Conservation (phyloP, 2,888 invertebrate species). For the Rhagonycha fulva region DNA sequence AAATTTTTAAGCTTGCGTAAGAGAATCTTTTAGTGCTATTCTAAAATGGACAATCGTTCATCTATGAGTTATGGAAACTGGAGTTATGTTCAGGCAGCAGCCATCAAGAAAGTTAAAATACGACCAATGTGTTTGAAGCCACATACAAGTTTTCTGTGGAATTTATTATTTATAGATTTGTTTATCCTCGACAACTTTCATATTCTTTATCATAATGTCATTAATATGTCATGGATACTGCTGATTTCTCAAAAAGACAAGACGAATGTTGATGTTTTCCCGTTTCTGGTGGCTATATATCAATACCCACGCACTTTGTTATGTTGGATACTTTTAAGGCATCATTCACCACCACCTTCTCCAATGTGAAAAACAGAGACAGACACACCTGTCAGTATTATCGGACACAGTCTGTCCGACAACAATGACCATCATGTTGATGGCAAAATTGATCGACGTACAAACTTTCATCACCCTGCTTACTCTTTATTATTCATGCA, state of each 20-base stretch:
- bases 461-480: not conserved
- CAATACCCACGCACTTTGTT: slow-evolving; percentile 48
- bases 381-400: slow-evolving; percentile 39
- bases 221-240: slow-evolving; percentile 53
- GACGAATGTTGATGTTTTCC: slow-evolving; percentile 54
- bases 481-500: not conserved
- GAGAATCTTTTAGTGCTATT: slow-evolving; percentile 17
- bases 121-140: slow-evolving; percentile 44
- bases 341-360: slow-evolving; percentile 29
- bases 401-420: slow-evolving; percentile 33
- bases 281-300: slow-evolving; percentile 50
- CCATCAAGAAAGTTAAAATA: slow-evolving; percentile 49
- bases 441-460: slow-evolving; percentile 39
- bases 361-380: slow-evolving; percentile 38
- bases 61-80: slow-evolving; percentile 38
- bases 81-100: slow-evolving; percentile 50
- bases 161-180: slow-evolving; percentile 54
- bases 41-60: slow-evolving; percentile 30
- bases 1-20: slow-evolving; percentile 7
- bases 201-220: slow-evolving; percentile 54
- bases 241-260: slow-evolving; percentile 52
- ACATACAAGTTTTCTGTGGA: slow-evolving; percentile 44
- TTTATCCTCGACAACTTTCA: slow-evolving; percentile 53
- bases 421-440: slow-evolving; percentile 41
- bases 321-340: slow-evolving; percentile 21